Evolutionary conservation across 2,888 invertebrate species (phyloP), one percentile per base, ranked within the genome.

Genomic region (Tuberolachnus salignus): DNA sequence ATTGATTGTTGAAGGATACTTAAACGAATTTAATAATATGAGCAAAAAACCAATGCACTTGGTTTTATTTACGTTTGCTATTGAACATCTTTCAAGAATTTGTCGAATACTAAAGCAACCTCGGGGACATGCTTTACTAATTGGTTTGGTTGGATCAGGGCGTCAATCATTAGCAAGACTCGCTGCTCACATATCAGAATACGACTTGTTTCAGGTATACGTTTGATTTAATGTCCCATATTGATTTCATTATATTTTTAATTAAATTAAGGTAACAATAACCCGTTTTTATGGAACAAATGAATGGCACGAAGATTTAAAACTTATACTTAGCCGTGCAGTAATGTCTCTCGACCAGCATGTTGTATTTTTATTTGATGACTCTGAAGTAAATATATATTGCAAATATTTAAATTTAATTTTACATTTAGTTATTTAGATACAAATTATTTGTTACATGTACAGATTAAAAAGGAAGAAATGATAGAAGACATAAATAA

Each of bases 31-130:
- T 85, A 97, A 97, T 85, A 94, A 94, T 82, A 94, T 97, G 94
- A 93, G 94, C 13, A 97, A 95, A 86, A 97, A 96, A 84, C 97
- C 97, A 0, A 97, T 97, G 97, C 93, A 95, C 86, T 88, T 97
- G 75, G 97, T 97, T 3, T 87, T 97, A 51, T 95, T 42, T 84
- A 94, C 96, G 85, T 98, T 95, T 86, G 97, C 96, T 0, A 90
- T 97, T 82, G 97, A 97, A 87, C 97, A 97, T 87, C 89, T 97
- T 83, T 95, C 96, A 1, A 91, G 94, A 83, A 92, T 97, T 83
- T 92, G 93, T 84, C 92, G 97, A 82, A 93, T 97, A 84, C 88
- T 97, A 83, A 94, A 95, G 84, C 96, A 96, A 86, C 96, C 97
- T 11, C 89, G 94, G 83, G 94, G 94, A 84, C 97, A 97, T 87